Percentiles rank a stretch among this genome's conserved stretches.
Evolutionary conservation across 2,888 invertebrate genomes (phyloP).

Genomic region (Aphidoletes aphidimyza): DNA sequence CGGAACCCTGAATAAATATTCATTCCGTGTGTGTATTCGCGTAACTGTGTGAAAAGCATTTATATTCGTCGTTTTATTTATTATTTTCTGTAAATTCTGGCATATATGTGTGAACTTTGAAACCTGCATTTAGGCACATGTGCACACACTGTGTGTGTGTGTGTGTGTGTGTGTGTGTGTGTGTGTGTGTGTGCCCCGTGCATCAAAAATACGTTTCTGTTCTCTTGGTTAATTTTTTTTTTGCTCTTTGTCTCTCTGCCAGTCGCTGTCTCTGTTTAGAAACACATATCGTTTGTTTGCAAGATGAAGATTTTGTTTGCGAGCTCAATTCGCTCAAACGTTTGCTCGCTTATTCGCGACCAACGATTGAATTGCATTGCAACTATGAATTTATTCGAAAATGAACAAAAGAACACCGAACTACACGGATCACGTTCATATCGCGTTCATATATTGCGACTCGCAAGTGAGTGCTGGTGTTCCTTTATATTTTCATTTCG

Average conservation of each 20-base stretch:
- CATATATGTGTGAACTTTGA: conserved; percentile 45
- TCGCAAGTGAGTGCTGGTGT: no score
- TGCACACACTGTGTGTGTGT: no score
- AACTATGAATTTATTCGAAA: not conserved
- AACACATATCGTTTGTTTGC: no score
- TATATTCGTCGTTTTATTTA: conserved; percentile 35
- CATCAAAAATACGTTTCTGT: no score
- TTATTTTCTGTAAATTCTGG: conserved; percentile 19
- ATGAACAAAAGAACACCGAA: conserved; percentile 13
- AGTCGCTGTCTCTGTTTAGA: no score
- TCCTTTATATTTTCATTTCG: not conserved
- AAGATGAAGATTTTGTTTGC: no score
- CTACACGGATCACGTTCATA: conserved; percentile 24
- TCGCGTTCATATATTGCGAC: not conserved
- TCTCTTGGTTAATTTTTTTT: no score
- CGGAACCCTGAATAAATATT: not conserved
- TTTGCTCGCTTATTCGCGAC: no score
- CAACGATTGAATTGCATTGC: conserved; percentile 1
- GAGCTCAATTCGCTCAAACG: no score
- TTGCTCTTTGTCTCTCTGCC: no score
- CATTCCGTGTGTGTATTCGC: not conserved
- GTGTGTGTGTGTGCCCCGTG: no score
- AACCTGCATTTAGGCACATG: conserved; percentile 11
- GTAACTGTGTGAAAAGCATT: conserved; percentile 51
- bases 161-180: no score